Percentiles rank a stretch among this genome's conserved stretches.
Conservation (phyloP, 92 coral and sea anemone genomes). For the Muricea muricata region DNA sequence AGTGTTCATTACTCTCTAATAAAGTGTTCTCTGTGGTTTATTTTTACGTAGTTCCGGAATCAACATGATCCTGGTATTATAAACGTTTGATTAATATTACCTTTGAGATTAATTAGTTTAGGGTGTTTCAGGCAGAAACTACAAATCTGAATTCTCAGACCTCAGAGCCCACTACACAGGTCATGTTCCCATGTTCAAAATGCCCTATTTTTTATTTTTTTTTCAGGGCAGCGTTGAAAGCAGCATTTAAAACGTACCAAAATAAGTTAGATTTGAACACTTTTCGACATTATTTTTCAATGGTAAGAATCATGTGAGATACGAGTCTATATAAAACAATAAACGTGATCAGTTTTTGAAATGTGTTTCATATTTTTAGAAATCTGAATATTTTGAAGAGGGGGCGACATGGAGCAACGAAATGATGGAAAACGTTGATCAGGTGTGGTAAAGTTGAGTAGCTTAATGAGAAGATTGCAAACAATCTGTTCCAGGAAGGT, state of each 20-base stretch:
- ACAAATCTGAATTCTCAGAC: too few relatives aligned
- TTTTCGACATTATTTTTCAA: constrained; percentile 8
- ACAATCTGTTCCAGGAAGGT: too few relatives aligned
- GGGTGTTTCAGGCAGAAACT: too few relatives aligned
- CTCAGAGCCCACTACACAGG: too few relatives aligned
- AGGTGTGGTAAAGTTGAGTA: background rate
- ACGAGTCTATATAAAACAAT: background rate
- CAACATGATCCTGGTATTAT: too few relatives aligned
- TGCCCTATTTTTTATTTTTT: too few relatives aligned
- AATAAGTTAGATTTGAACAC: constrained; percentile 3
- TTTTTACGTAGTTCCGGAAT: too few relatives aligned
- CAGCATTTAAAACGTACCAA: constrained; percentile 8
- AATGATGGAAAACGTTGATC: constrained; percentile 22
- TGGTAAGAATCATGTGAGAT: background rate
- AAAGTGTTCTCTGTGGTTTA: background rate
- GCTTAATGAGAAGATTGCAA: background rate
- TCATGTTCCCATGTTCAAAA: too few relatives aligned
- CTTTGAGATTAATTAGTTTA: too few relatives aligned
- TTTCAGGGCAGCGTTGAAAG: background rate
- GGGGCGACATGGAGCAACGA: constrained; percentile 26
- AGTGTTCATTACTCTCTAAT: background rate
- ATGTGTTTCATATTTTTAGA: background rate
- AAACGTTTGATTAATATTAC: too few relatives aligned
- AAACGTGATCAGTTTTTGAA: too few relatives aligned
- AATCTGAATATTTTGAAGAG: constrained; percentile 23